Evolutionary conservation across 2,797 vertebrate genomes (phyloP).

Genomic region (Pithecia hirsuta): DNA sequence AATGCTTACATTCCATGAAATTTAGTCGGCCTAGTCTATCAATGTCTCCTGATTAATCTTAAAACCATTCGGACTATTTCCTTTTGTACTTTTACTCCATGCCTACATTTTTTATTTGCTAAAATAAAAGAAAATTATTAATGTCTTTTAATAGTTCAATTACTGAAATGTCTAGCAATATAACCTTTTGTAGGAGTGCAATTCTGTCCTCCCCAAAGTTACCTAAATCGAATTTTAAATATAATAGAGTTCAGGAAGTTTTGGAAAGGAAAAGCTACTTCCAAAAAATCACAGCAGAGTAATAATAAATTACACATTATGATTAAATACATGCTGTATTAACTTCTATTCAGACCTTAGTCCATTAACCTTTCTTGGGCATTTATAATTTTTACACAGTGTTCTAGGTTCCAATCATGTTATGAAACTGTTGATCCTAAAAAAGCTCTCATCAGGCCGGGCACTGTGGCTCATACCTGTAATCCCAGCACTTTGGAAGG

Average conservation of each 20-base stretch:
- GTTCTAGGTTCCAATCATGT: background rate
- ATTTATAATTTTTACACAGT: background rate
- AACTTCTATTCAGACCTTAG: background rate
- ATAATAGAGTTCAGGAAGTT: background rate
- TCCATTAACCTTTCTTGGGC: background rate
- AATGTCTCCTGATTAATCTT: background rate
- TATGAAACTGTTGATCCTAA: background rate
- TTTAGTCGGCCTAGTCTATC: background rate
- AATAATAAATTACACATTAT: background rate
- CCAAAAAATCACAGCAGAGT: background rate
- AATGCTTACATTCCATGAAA: background rate
- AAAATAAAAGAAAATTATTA: constrained; percentile 9
- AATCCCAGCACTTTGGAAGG: too few relatives aligned
- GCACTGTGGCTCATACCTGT: too few relatives aligned
- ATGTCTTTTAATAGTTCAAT: background rate
- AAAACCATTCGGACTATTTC: background rate
- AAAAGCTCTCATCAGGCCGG: background rate
- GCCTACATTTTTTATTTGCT: background rate
- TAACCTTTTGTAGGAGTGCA: background rate
- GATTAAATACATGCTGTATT: background rate
- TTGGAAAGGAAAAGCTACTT: background rate
- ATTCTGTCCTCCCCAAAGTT: background rate
- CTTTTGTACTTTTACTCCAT: background rate
- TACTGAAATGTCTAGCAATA: background rate
- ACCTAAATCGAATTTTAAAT: background rate